A percentile compares a stretch with the other conserved stretches of the same genome.
Evolutionary conservation across 2,797 vertebrate genomes (phyloP).

Genomic region (Bradypodion pumilum): DNA sequence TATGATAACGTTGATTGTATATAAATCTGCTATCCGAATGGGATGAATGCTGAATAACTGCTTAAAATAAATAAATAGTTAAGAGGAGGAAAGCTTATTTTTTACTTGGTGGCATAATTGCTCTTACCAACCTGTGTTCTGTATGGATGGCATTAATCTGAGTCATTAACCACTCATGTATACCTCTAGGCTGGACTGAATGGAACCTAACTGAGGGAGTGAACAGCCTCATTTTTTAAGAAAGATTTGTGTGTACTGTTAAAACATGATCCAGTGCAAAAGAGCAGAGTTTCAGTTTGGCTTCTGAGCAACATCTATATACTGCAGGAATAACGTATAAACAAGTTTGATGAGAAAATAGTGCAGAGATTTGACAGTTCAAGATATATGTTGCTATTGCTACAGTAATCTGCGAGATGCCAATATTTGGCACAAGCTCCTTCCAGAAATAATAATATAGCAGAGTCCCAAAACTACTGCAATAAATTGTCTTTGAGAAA

Average conservation of each 20-base stretch:
- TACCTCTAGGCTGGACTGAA: neutral
- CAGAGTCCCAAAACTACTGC: constrained; percentile 34
- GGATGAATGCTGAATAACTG: neutral
- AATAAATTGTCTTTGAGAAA: constrained; percentile 27
- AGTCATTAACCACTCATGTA: neutral
- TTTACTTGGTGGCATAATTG: neutral
- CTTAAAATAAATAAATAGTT: neutral
- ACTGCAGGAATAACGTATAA: neutral
- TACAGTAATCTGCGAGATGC: constrained; percentile 21
- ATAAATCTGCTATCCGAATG: neutral
- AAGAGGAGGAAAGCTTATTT: neutral
- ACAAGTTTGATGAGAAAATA: neutral
- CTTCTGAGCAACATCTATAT: neutral
- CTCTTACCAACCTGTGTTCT: too few relatives aligned
- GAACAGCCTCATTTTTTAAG: neutral
- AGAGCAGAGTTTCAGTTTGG: neutral
- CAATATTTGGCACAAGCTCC: constrained; percentile 45
- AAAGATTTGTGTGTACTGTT: neutral
- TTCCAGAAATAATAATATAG: constrained; percentile 42
- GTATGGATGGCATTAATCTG: neutral
- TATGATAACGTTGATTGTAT: neutral
- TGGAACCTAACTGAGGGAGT: neutral
- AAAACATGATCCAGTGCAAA: neutral
- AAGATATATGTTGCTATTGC: neutral
- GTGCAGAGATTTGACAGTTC: constrained; percentile 10